A percentile compares a stretch with the other conserved stretches of the same genome.
Evolutionary conservation across 2,888 invertebrate genomes (phyloP).

Genomic region (Zhuqinia jingwanae): DNA sequence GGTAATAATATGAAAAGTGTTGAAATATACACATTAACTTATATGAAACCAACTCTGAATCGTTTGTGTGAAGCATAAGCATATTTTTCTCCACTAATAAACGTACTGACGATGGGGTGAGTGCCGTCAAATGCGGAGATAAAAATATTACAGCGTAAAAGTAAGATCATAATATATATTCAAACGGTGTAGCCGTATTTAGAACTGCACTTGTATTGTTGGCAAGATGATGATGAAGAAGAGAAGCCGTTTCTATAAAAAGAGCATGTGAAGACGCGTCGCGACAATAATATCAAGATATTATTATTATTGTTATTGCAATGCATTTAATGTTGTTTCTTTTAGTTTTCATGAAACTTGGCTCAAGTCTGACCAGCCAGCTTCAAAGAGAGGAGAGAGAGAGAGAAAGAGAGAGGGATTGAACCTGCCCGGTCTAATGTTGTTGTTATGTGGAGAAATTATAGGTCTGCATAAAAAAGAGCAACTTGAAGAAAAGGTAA

Average conservation of each 20-base stretch:
- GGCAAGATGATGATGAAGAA: neutral
- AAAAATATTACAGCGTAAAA: constrained; percentile 25
- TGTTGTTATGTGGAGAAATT: no score
- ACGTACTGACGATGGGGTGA: constrained; percentile 44
- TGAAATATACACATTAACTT: constrained; percentile 57
- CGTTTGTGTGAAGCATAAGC: neutral
- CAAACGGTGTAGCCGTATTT: neutral
- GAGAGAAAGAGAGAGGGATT: neutral
- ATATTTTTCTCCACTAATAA: neutral
- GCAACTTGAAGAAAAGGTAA: neutral
- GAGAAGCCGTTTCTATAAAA: constrained; percentile 7
- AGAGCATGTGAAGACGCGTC: constrained; percentile 15
- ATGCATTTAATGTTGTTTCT: constrained; percentile 1
- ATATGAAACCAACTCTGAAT: neutral
- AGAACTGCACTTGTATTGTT: neutral
- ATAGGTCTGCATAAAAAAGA: neutral
- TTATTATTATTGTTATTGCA: constrained; percentile 10
- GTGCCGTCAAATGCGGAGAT: constrained; percentile 35
- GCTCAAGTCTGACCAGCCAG: neutral
- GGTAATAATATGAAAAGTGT: constrained; percentile 25
- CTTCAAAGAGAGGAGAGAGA: neutral
- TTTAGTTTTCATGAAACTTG: constrained; percentile 6
- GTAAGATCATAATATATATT: neutral
- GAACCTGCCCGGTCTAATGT: neutral
- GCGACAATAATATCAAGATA: constrained; percentile 44